phyloP scores from a whole-genome alignment of 92 coral and sea anemone species.

The Zoanthus sociatus region DNA sequence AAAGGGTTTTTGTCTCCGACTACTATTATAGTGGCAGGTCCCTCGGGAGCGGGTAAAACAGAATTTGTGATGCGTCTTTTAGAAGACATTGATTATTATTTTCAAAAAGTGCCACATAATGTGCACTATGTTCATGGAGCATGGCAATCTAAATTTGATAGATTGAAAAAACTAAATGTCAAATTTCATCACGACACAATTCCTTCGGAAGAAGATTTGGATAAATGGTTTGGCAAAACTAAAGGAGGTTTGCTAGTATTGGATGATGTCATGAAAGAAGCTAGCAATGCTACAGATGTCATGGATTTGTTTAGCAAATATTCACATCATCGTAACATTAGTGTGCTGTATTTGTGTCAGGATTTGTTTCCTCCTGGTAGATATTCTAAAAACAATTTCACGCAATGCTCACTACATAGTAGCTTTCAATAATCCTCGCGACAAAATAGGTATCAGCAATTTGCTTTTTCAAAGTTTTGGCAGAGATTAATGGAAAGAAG shows the following conservation, averaged over 20 bases:
- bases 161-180: not conserved
- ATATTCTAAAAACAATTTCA: not conserved
- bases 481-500: not conserved
- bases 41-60: not conserved
- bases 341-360: not conserved
- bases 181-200: not conserved
- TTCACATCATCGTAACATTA: constrained; percentile 24
- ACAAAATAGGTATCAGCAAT: not conserved
- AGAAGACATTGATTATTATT: not conserved
- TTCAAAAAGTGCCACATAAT: not conserved
- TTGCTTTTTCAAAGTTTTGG: not conserved
- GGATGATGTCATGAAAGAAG: constrained; percentile 33
- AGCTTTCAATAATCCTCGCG: not conserved
- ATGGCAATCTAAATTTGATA: not conserved
- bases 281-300: not conserved
- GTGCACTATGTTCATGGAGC: not conserved
- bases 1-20: not conserved
- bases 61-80: not conserved
- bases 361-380: not conserved
- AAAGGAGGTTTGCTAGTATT: constrained; percentile 25
- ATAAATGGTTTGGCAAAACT: not conserved
- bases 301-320: constrained; percentile 13
- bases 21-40: not conserved
- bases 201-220: not conserved
- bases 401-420: no score